A percentile compares a stretch with the other conserved stretches of the same genome.
Evolutionary conservation across 2,797 vertebrate species (phyloP).

Genomic region (Sarcophilus harrisii): DNA sequence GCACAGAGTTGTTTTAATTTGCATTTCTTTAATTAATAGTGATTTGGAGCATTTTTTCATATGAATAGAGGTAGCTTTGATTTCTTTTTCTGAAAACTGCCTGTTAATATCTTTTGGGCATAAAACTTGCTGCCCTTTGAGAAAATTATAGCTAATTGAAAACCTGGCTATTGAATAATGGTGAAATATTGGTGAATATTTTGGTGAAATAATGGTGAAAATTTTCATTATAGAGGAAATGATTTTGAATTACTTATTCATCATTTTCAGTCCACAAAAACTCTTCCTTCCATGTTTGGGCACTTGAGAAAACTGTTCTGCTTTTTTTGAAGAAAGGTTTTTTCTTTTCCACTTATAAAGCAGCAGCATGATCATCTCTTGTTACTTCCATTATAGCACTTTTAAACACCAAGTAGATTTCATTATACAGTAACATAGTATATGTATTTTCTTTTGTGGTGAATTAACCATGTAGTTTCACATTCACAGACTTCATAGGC

Average conservation of each 20-base stretch:
- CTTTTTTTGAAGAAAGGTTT: not conserved
- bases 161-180: not conserved
- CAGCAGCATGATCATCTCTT: not conserved
- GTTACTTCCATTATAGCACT: not conserved
- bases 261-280: not conserved
- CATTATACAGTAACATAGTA: not conserved
- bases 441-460: not conserved
- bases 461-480: not conserved
- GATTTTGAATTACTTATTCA: constrained; percentile 1
- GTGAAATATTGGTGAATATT: too few relatives aligned
- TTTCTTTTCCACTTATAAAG: not conserved
- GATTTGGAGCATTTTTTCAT: not conserved
- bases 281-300: not conserved
- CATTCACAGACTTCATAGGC: not conserved
- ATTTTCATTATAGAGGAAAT: not conserved
- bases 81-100: not conserved
- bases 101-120: not conserved
- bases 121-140: not conserved
- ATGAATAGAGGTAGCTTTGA: not conserved
- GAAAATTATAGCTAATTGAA: not conserved
- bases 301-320: not conserved
- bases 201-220: not conserved
- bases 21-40: not conserved
- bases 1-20: not conserved
- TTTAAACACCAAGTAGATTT: not conserved